Conservation (phyloP, 2,113 vertebrate genomes). For the Periophthalmodon schlosseri region DNA sequence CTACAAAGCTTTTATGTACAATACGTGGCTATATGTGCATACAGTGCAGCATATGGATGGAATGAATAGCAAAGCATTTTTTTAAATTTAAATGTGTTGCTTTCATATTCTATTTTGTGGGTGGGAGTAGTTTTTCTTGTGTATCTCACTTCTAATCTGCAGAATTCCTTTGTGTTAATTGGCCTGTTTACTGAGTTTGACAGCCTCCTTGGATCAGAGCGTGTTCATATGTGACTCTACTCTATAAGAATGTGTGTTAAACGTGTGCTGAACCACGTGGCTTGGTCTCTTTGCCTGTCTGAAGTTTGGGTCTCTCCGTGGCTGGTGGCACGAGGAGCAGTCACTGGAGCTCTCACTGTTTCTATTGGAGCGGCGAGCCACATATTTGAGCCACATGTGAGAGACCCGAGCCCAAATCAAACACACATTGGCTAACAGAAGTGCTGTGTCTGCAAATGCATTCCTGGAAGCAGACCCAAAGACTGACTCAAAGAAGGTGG, state of each 20-base stretch:
- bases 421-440: constrained; percentile 76
- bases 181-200: not conserved
- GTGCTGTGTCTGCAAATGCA: constrained; percentile 74
- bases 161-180: constrained; percentile 23
- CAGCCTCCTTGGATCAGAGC: constrained; percentile 28
- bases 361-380: constrained; percentile 69
- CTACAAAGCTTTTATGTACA: no score
- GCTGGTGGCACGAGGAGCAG: constrained; percentile 55
- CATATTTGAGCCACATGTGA: constrained; percentile 81
- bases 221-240: constrained; percentile 56
- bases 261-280: constrained; percentile 57
- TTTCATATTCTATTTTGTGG: not conserved
- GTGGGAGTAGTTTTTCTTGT: not conserved
- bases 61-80: no score
- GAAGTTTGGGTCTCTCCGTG: constrained; percentile 51
- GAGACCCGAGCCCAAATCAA: constrained; percentile 75
- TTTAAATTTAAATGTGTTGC: not conserved
- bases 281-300: constrained; percentile 49
- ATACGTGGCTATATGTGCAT: no score
- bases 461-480: constrained; percentile 68
- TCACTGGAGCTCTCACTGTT: constrained; percentile 69
- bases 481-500: constrained; percentile 49
- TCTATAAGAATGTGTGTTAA: constrained; percentile 59
- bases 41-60: no score
- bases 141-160: constrained; percentile 1